Evolutionary conservation across 1,140 invertebrate species (phyloP).

Genomic region (Uloborus diversus): DNA sequence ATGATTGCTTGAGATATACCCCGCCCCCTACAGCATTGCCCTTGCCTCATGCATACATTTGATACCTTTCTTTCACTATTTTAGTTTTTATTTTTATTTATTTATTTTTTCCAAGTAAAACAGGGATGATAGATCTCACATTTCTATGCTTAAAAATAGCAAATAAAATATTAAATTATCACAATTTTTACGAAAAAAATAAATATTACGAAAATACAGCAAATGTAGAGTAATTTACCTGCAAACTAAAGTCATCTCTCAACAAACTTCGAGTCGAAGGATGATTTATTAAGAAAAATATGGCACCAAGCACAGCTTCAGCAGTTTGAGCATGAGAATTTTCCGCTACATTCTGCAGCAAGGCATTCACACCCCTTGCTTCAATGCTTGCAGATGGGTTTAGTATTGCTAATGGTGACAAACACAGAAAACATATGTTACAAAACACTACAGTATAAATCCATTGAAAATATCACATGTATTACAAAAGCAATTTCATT

Average conservation of each 20-base stretch:
- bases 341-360: slow-evolving; percentile 82
- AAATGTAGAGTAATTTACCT: slow-evolving; percentile 62
- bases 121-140: no score
- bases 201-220: not conserved
- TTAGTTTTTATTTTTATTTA: no score
- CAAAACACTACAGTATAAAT: no score
- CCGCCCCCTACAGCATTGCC: no score
- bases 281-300: slow-evolving; percentile 87
- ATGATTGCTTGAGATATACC: no score
- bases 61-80: no score
- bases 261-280: slow-evolving; percentile 80
- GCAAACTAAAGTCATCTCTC: slow-evolving; percentile 72
- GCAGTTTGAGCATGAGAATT: slow-evolving; percentile 74
- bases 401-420: slow-evolving; percentile 82
- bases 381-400: slow-evolving; percentile 82
- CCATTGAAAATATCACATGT: no score
- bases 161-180: not conserved
- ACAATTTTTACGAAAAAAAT: not conserved
- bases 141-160: no score
- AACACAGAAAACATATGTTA: no score
- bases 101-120: no score
- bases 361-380: slow-evolving; percentile 82
- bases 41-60: not conserved
- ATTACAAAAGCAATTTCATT: no score
- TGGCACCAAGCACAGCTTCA: slow-evolving; percentile 84